Percentiles rank a stretch among this genome's conserved stretches.
phyloP scores from a whole-genome alignment of 1,140 invertebrate genomes.

The Globodera rostochiensis region DNA sequence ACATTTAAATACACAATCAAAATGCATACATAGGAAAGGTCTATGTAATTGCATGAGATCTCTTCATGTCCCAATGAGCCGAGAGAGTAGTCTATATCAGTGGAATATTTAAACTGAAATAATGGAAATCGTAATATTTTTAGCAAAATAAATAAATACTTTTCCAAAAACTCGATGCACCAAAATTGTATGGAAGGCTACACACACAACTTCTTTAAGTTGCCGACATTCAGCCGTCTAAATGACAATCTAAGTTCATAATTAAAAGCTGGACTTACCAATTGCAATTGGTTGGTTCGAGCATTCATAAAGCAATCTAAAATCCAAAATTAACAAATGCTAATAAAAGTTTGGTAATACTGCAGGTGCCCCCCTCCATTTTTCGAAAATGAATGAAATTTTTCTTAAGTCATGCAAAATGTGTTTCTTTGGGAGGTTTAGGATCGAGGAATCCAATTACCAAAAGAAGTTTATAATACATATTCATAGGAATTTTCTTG shows the following conservation, averaged over 20 bases:
- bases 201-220: conserved; percentile 46
- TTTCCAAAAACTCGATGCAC: conserved; percentile 49
- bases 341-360: no score
- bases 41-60: conserved; percentile 49
- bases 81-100: conserved; percentile 49
- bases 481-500: no score
- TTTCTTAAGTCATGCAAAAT: no score
- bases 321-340: not conserved
- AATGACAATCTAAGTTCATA: not conserved
- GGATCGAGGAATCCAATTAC: no score
- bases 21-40: conserved; percentile 51
- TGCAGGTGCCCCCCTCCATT: no score
- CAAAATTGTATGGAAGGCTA: conserved; percentile 50
- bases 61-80: conserved; percentile 51
- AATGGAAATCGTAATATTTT: not conserved
- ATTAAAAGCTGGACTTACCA: conserved; percentile 40
- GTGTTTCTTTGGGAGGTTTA: no score
- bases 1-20: conserved; percentile 15
- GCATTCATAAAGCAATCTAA: conserved; percentile 54
- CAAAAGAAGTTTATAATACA: no score
- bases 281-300: conserved; percentile 51
- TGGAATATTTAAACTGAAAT: conserved; percentile 45
- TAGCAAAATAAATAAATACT: conserved; percentile 28
- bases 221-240: conserved; percentile 53
- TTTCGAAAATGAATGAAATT: no score